These are phyloP conservation scores for Mermis nigrescens DNA, from an alignment of 2,888 invertebrate genomes.

Conservation along the genomic window DNA sequence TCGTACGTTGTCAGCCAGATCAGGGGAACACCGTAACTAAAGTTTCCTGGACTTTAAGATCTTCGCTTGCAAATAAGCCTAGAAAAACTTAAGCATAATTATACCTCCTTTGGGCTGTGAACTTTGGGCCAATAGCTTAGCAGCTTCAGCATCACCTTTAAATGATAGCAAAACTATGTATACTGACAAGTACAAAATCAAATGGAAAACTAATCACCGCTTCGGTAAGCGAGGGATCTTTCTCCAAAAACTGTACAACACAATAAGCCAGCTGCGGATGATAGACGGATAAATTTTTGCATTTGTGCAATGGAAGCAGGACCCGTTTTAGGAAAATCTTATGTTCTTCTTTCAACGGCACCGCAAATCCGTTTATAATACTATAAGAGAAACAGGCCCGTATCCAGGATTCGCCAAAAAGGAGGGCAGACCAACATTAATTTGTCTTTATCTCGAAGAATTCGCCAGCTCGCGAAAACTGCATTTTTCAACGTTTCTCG, in stretches of 20 bases:
- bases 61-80: too few species aligned
- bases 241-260: conserved; percentile 95
- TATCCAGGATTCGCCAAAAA: too few species aligned
- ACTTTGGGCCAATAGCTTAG: conserved; percentile 99
- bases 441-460: too few species aligned
- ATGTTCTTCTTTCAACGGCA: conserved; percentile 91
- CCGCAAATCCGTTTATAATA: conserved; percentile 95
- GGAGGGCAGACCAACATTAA: too few species aligned
- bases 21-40: too few species aligned
- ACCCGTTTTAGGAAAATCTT: conserved; percentile 93
- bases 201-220: conserved; percentile 40
- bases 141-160: conserved; percentile 71
- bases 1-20: too few species aligned
- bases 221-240: conserved; percentile 87
- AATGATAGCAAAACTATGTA: conserved; percentile 25
- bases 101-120: conserved; percentile 81
- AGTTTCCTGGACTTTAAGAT: too few species aligned
- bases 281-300: conserved; percentile 82
- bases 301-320: conserved; percentile 89
- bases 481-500: too few species aligned
- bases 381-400: too few species aligned
- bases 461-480: too few species aligned
- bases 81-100: neutral
- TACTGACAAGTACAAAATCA: neutral
- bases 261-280: conserved; percentile 89